Evolutionary conservation across 2,797 vertebrate species (phyloP).

Genomic region (Ibycter americanus): DNA sequence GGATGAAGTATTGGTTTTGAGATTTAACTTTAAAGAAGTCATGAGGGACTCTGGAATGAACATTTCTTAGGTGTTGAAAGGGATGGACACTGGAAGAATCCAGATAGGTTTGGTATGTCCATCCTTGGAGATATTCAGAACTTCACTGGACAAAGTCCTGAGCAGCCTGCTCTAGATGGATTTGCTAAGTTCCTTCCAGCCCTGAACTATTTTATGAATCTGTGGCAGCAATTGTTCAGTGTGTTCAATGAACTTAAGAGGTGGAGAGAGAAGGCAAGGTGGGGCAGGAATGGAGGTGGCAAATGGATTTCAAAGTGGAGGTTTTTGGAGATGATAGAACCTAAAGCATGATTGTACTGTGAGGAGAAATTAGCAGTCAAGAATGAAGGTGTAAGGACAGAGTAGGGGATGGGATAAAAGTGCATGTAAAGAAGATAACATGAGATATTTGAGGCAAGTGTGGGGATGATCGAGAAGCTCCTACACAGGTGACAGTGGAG

Average conservation of each 20-base stretch:
- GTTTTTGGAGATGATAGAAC: not conserved
- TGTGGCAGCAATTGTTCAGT: not conserved
- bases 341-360: too few relatives aligned
- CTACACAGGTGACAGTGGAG: not conserved
- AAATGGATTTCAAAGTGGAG: not conserved
- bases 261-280: not conserved
- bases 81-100: not conserved
- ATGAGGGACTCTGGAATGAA: not conserved
- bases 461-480: not conserved
- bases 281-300: not conserved
- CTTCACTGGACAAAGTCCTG: not conserved
- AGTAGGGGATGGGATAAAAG: not conserved
- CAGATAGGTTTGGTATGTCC: not conserved
- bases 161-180: not conserved
- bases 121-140: not conserved
- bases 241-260: not conserved
- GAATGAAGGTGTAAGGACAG: not conserved
- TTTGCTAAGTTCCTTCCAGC: not conserved
- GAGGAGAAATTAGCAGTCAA: not conserved
- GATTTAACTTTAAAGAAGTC: not conserved
- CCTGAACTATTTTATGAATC: too few relatives aligned
- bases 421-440: accelerated
- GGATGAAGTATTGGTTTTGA: not conserved
- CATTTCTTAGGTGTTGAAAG: not conserved
- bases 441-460: not conserved